Conservation (phyloP, 2,797 vertebrate species). For the Neosalanx taihuensis region DNA sequence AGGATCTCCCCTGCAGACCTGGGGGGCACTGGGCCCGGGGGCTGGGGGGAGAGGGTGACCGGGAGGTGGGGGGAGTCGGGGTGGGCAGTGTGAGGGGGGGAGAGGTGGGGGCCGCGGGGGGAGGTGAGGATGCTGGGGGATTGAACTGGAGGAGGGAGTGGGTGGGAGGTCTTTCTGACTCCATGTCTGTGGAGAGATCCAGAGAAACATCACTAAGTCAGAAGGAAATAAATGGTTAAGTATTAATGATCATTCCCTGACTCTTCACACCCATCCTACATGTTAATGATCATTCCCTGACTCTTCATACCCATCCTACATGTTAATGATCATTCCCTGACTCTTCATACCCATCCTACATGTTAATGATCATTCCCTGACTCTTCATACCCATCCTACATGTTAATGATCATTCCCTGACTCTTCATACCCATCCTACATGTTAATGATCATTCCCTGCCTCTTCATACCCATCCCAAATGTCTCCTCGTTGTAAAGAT, state of each 20-base stretch:
- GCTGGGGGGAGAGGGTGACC: constrained; percentile 12
- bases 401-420: no score
- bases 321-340: no score
- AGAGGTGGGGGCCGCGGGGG: constrained; percentile 20
- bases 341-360: no score
- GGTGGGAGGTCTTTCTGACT: constrained; percentile 39
- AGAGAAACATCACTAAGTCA: not conserved
- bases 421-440: no score
- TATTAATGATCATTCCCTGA: no score
- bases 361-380: no score
- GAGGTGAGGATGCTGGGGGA: constrained; percentile 23
- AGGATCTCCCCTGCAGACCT: constrained; percentile 31
- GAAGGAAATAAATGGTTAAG: not conserved
- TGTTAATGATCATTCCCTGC: no score
- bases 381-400: no score
- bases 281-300: no score
- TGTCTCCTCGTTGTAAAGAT: constrained; percentile 83
- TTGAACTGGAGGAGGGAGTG: constrained; percentile 51
- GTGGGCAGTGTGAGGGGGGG: constrained; percentile 23
- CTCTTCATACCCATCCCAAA: constrained; percentile 71
- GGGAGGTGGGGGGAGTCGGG: constrained; percentile 38
- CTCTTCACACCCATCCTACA: no score
- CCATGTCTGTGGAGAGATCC: constrained; percentile 46
- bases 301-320: no score
- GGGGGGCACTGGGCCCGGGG: constrained; percentile 22